Base-by-base conservation (phyloP, 1,140 invertebrate species). In the Caerostris extrusa region DNA sequence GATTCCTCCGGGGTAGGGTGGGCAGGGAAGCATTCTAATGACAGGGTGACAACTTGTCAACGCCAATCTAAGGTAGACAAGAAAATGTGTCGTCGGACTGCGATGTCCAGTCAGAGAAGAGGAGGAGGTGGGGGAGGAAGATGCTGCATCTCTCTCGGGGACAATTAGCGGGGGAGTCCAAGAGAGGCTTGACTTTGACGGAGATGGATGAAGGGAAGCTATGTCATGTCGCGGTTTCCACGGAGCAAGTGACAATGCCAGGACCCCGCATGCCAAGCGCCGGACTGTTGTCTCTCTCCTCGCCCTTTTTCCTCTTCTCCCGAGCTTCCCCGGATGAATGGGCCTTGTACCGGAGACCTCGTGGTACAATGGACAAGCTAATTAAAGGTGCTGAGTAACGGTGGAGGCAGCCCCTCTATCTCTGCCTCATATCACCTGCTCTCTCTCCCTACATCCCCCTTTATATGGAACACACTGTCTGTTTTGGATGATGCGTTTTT, bases 141-240 rank as follows among this genome's bases (percentile, higher is more conserved):
- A 50, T 50, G 34, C 12, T 57, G 61, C 91, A 55, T 19, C 64
- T 17, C 17, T 34, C 92, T 53, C 92, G 17, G 3, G 92, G 92
- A 93, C 92, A 93, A 93, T 93, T 93, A 93, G 92, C 92, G 92
- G 19, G 90, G 77, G n/a, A 53, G 57, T 56, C 71, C 10, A 77
- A 55, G 90, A 83, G 90, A 86, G 85, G 92, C 14, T 88, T 93
- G 92, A 93, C 92, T 93, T 93, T 93, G 92, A 93, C 92, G 92
- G 85, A 93, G 92, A 93, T 93, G 92, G 92, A 93, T 93, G 92
- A 56, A 86, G 91, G 91, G 91, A 92, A 85, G 91, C 91, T 67
- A 86, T 93, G 92, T 93, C 92, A 93, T 93, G 92, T 93, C 92
- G 92, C 92, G 85, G 92, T 89, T 86, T 85, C 91, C 82, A 86